phyloP scores from a whole-genome alignment of 2,113 vertebrate species.

The Centropus bengalensis region DNA sequence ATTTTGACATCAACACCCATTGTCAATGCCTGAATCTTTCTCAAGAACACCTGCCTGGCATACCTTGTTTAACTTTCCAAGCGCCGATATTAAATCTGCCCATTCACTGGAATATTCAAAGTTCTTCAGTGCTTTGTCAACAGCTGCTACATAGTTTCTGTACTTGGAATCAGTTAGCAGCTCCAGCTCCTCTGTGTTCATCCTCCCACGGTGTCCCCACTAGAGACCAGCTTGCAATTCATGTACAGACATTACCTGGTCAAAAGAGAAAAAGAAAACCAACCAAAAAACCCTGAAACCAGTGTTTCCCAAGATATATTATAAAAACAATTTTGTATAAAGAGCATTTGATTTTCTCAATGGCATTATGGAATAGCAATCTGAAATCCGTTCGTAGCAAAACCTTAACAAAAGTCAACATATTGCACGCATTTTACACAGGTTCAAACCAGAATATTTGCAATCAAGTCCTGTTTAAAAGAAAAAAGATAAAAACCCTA shows the following conservation, averaged over 20 bases:
- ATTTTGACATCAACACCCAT: not conserved
- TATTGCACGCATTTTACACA: not conserved
- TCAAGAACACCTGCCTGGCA: not conserved
- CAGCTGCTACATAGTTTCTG: slow-evolving; percentile 96
- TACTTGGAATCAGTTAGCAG: slow-evolving; percentile 97
- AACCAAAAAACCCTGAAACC: not conserved
- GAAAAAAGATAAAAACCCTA: not conserved
- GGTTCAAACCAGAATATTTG: not conserved
- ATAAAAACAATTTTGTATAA: not conserved
- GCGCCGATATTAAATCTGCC: slow-evolving; percentile 98
- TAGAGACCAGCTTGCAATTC: slow-evolving; percentile 81
- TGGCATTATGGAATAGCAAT: not conserved
- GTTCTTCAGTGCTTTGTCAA: slow-evolving; percentile 98
- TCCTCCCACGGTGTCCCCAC: slow-evolving; percentile 86
- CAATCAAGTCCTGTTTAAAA: not conserved
- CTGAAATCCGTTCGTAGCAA: not conserved
- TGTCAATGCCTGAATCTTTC: not conserved
- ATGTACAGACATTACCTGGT: slow-evolving; percentile 86
- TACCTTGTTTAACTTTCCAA: slow-evolving; percentile 99
- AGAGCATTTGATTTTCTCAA: not conserved
- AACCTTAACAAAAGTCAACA: not conserved
- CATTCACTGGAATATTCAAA: slow-evolving; percentile 99
- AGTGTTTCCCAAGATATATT: not conserved
- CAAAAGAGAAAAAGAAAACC: not conserved
- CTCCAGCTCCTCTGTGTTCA: slow-evolving; percentile 99